Evolutionary conservation across 1,140 invertebrate species (phyloP).

Genomic region (Cydia splendana): DNA sequence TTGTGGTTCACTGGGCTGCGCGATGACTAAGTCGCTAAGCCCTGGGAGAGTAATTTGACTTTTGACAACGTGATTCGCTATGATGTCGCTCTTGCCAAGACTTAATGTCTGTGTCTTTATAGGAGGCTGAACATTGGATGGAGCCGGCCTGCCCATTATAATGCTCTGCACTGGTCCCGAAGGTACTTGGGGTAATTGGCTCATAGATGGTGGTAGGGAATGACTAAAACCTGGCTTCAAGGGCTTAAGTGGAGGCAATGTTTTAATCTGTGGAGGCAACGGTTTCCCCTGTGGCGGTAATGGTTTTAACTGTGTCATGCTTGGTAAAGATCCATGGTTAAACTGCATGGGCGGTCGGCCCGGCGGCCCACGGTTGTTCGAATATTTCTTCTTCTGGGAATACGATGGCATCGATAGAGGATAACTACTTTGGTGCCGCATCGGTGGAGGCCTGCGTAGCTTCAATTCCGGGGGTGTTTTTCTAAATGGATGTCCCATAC

Average conservation of each 20-base stretch:
- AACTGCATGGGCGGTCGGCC: constrained; percentile 52
- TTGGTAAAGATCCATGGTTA: constrained; percentile 25
- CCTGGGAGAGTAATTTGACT: constrained; percentile 74
- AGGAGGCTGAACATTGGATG: constrained; percentile 46
- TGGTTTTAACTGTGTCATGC: constrained; percentile 66
- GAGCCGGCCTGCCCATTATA: constrained; percentile 62
- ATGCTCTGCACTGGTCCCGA: constrained; percentile 48
- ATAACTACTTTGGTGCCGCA: constrained; percentile 60
- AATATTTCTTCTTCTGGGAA: constrained; percentile 51
- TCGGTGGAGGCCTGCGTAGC: constrained; percentile 65
- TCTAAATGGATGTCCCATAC: constrained; percentile 64
- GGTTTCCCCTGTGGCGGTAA: constrained; percentile 48
- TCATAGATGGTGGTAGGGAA: constrained; percentile 50
- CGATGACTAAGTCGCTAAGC: constrained; percentile 48
- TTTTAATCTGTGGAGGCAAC: constrained; percentile 54
- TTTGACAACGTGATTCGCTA: constrained; percentile 75
- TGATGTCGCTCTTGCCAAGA: constrained; percentile 73
- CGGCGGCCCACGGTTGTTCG: constrained; percentile 54
- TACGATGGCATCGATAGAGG: constrained; percentile 67
- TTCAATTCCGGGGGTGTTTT: constrained; percentile 73
- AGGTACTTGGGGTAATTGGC: constrained; percentile 40
- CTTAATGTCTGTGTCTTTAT: constrained; percentile 69
- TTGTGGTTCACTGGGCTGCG: constrained; percentile 60
- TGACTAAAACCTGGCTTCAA: background rate
- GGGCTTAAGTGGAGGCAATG: constrained; percentile 48